Base-by-base conservation (phyloP, 2,888 invertebrate species). In the Clepsis dumicolana region DNA sequence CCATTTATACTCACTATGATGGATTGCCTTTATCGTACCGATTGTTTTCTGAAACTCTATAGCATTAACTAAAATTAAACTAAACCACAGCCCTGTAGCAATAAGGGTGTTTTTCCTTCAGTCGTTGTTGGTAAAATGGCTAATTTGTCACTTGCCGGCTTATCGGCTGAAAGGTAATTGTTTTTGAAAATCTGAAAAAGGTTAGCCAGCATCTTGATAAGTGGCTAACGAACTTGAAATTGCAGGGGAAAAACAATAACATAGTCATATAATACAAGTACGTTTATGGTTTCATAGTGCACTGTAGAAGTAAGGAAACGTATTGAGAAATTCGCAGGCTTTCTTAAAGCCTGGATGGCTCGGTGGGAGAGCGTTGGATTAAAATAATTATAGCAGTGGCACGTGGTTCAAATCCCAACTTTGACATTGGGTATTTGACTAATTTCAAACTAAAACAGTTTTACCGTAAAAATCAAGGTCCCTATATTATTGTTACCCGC, bases 181-280 rank as follows among this genome's bases (percentile, higher is more conserved):
- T 68, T 68, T 68, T 64, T 68, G 52, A 64, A 67, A 64, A 64
- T 64, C 64, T 68, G 63, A 59, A 68, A 68, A 68, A 68, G 59
- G 64, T 59, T 63, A 50, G 54, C 65, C 27, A 48, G 62, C 68
- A 68, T 68, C 68, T 18, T 64, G 68, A 68, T 68, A 68, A 64
- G 44, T 59, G 4, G 52, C 41, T 68, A 68, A 68, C 64, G 68
- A 63, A 64, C 68, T 53, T 41, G 57, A 24, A 53, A 67, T 57
- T 57, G 32, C 59, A 29, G 8, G 41, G 25, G 21, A 1, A 59
- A 38, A 38, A 59, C 38, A 41, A 59, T 41, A 41, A 44, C 27
- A 59, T 0, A 8, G n/a, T 41, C 12, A 12, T 12, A 12, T 48
- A 48, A 48, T 21, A 48, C 21, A n/a, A n/a, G n/a, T n/a, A n/a